Evolutionary conservation across 2,888 invertebrate species (phyloP).

Genomic region (Ethmia dodecea): DNA sequence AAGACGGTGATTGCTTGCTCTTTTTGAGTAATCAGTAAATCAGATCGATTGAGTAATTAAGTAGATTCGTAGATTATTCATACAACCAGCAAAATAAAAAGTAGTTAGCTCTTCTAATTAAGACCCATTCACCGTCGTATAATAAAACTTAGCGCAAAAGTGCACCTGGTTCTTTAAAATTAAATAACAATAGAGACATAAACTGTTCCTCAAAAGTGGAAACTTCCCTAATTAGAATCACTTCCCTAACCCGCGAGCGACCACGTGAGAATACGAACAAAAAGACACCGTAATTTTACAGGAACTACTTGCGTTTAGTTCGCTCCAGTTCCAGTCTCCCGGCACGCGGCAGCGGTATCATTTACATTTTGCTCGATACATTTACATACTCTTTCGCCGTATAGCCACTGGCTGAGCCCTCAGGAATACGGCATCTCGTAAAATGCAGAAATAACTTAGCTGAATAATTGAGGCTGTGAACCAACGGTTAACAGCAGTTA

Average conservation of each 20-base stretch:
- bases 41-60: too few relatives aligned
- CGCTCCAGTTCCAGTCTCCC: constrained; percentile 16
- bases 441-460: constrained; percentile 46
- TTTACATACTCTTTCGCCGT: constrained; percentile 49
- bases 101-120: too few relatives aligned
- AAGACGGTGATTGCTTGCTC: too few relatives aligned
- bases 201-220: too few relatives aligned
- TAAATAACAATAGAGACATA: too few relatives aligned
- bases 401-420: constrained; percentile 18
- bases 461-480: constrained; percentile 48
- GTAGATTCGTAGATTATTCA: too few relatives aligned
- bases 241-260: constrained; percentile 4
- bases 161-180: too few relatives aligned
- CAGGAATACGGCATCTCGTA: constrained; percentile 38
- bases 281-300: constrained; percentile 16
- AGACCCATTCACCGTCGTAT: too few relatives aligned
- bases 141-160: too few relatives aligned
- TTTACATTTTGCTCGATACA: constrained; percentile 50
- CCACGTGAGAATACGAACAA: constrained; percentile 16
- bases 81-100: too few relatives aligned
- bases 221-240: constrained; percentile 7
- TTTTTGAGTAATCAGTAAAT: too few relatives aligned
- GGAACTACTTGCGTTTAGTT: constrained; percentile 14
- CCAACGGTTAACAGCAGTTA: constrained; percentile 33
- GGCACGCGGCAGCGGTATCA: constrained; percentile 27